phyloP scores from a whole-genome alignment of 2,113 vertebrate species.

The Sinocyclocheilus grahami region DNA sequence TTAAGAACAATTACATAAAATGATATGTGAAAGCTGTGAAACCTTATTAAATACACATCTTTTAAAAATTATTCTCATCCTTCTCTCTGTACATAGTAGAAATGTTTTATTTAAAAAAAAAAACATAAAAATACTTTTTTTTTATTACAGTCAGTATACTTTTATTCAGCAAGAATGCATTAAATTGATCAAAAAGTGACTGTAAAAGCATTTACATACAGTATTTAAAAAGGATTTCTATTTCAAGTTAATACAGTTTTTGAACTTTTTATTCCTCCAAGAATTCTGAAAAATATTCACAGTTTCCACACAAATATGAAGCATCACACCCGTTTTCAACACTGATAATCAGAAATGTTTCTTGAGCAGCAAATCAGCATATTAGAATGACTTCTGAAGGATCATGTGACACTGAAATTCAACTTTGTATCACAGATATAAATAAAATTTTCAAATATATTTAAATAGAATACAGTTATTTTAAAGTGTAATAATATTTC shows the following conservation, averaged over 20 bases:
- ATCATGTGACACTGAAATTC: not conserved
- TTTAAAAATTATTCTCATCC: no score
- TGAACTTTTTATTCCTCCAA: no score
- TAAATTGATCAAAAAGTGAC: no score
- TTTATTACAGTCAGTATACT: not conserved
- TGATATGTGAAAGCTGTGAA: not conserved
- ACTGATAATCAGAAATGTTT: not conserved
- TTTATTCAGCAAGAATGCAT: not conserved
- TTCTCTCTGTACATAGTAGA: not conserved
- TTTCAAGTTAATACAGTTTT: no score
- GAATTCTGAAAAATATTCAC: no score
- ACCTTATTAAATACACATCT: no score
- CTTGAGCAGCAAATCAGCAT: not conserved
- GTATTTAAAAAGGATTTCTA: no score
- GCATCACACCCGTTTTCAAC: no score
- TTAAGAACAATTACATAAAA: not conserved
- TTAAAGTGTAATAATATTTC: not conserved
- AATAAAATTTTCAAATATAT: not conserved
- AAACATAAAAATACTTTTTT: no score
- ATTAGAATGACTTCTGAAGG: not conserved
- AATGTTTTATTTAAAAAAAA: not conserved
- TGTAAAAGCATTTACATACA: no score
- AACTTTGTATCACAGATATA: not conserved
- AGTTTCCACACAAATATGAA: no score
- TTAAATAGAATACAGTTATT: not conserved